These are phyloP conservation scores for Congeria kusceri DNA, from an alignment of 2,888 invertebrate species.

Conservation along the genomic window DNA sequence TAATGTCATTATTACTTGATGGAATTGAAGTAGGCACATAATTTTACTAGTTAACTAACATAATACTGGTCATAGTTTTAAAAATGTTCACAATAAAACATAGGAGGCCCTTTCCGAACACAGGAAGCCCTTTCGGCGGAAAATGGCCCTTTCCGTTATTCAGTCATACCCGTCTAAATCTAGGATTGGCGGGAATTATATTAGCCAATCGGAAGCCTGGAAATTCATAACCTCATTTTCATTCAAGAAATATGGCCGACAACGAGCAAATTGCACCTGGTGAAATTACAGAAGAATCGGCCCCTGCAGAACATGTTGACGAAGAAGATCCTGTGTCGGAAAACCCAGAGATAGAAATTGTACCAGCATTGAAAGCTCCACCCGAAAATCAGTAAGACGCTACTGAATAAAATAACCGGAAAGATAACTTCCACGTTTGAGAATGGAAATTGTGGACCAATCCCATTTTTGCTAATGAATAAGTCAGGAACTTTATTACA, in stretches of 20 bases:
- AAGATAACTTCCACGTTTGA: conserved; percentile 5
- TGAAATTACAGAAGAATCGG: conserved; percentile 61
- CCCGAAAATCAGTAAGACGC: conserved; percentile 84
- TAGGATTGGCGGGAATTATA: too few species aligned
- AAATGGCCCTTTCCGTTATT: too few species aligned
- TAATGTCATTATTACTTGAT: too few species aligned
- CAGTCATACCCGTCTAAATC: too few species aligned
- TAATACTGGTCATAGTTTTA: too few species aligned
- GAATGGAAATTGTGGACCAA: conserved; percentile 5
- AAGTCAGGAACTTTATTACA: too few species aligned
- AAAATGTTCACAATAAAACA: too few species aligned
- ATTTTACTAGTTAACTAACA: too few species aligned
- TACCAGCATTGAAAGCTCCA: conserved; percentile 79
- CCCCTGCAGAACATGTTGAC: conserved; percentile 81
- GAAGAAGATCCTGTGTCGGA: conserved; percentile 88
- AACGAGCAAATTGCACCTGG: conserved; percentile 65
- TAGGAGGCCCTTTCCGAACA: too few species aligned
- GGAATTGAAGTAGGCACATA: too few species aligned
- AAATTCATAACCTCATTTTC: conserved; percentile 66
- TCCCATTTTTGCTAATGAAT: conserved; percentile 6
- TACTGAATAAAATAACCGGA: background rate
- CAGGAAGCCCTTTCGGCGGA: too few species aligned
- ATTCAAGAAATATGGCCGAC: conserved; percentile 74
- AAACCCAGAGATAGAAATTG: conserved; percentile 86
- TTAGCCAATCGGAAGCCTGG: conserved; percentile 64